Percentiles rank a stretch among this genome's conserved stretches.
These are phyloP conservation scores for Villa cingulata DNA, from an alignment of 2,888 invertebrate genomes.

Conservation along the genomic window DNA sequence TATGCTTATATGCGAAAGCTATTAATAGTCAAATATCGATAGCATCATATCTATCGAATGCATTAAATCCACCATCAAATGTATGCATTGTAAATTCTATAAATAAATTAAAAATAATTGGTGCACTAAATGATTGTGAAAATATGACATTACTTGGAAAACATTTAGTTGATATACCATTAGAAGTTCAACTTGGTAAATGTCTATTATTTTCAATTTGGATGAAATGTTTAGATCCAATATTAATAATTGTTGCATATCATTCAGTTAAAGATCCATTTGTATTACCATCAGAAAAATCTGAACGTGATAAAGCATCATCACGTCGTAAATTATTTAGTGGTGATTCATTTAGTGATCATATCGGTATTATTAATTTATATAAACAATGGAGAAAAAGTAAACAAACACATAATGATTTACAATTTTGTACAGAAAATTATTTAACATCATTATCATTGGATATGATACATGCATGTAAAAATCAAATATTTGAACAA, in stretches of 20 bases:
- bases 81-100: slow-evolving; percentile 62
- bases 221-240: slow-evolving; percentile 83
- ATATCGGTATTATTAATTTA: slow-evolving; percentile 68
- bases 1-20: slow-evolving; percentile 78
- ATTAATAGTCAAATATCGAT: slow-evolving; percentile 63
- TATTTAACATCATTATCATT: slow-evolving; percentile 68
- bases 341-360: slow-evolving; percentile 72
- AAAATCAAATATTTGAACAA: slow-evolving; percentile 71
- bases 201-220: slow-evolving; percentile 81
- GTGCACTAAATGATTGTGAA: slow-evolving; percentile 74
- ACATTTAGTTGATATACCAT: slow-evolving; percentile 78
- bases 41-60: slow-evolving; percentile 66
- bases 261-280: slow-evolving; percentile 69
- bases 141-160: slow-evolving; percentile 77
- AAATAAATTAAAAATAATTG: slow-evolving; percentile 56
- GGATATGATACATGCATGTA: slow-evolving; percentile 78
- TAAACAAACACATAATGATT: slow-evolving; percentile 45
- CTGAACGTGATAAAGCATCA: slow-evolving; percentile 44
- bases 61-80: slow-evolving; percentile 74
- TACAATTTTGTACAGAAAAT: slow-evolving; percentile 58
- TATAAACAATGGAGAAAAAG: slow-evolving; percentile 47
- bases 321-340: slow-evolving; percentile 54
- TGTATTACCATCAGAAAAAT: slow-evolving; percentile 56
- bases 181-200: slow-evolving; percentile 85
- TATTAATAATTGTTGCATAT: slow-evolving; percentile 79